Base-by-base conservation (phyloP, 2,888 invertebrate species). In the Acrobasis repandana region DNA sequence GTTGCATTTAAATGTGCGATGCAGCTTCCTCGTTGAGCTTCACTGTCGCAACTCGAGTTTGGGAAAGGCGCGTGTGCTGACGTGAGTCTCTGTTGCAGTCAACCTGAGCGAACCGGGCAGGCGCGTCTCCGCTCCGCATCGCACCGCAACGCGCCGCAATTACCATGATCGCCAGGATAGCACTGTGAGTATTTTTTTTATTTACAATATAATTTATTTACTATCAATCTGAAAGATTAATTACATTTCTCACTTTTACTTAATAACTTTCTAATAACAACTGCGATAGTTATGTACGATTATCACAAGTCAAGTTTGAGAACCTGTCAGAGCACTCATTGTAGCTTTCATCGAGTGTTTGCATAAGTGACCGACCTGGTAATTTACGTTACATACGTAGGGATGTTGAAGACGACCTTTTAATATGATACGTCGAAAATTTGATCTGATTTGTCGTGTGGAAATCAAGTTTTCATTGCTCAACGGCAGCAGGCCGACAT, bases 1-100 rank as follows among this genome's bases (percentile, higher is more conserved):
- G 88, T 88, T 90, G 90, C 90, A 90, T 89, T 87, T 86, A 85
- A 86, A 86, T 84, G 83, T 87, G 85, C 82, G 88, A 86, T 88
- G 88, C 88, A 87, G 90, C 90, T 90, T 90, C 90, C 90, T 89
- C 81, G 85, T 90, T 85, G 85, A 89, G 85, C 85, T 85, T 85
- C 80, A 86, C 85, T 90, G 90, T 90, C 86, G 90, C 89, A 90
- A 91, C 84, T 81, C 77, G 86, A 82, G 85, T 79, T 84, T 86
- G 90, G 86, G 88, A 90, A 89, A 89, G 90, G 90, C 87, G 88
- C 87, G 85, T 81, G 86, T 83, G 88, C 77, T 89, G 86, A 90
- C 87, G 85, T 77, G 87, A 83, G 79, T 86, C 81, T 90, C 87
- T 90, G 88, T 90, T 90, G 86, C 89, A 90, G 90, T 75, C 83